Conservation (phyloP, 2,888 invertebrate genomes). For the Diogma glabrata region DNA sequence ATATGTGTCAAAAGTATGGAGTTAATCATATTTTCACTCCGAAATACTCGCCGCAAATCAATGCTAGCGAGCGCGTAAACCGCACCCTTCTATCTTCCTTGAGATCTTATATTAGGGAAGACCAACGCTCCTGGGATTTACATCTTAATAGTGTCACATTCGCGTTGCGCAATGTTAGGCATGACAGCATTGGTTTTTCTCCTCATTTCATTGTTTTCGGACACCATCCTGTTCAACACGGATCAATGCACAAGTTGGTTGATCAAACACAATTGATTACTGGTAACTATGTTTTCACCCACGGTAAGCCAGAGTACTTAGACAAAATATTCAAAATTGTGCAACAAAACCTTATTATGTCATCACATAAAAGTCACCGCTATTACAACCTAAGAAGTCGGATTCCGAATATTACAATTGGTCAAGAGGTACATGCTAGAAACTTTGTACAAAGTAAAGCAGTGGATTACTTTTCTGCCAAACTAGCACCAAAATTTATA, state of each 20-base stretch:
- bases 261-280: background rate
- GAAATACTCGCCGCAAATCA: background rate
- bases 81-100: background rate
- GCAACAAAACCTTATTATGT: background rate
- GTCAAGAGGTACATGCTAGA: background rate
- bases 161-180: constrained; percentile 9
- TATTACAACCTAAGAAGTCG: background rate
- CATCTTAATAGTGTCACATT: background rate
- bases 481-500: background rate
- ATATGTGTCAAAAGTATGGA: background rate
- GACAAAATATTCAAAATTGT: background rate
- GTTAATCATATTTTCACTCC: background rate
- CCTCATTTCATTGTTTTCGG: constrained; percentile 15
- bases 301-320: background rate
- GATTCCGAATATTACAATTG: background rate
- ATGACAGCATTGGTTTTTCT: constrained; percentile 9
- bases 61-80: background rate
- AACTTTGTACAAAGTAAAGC: background rate
- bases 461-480: background rate
- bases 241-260: background rate
- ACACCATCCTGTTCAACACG: background rate
- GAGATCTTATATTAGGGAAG: background rate
- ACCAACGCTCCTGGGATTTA: background rate
- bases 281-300: background rate
- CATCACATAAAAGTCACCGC: background rate